Evolutionary conservation across 2,113 vertebrate genomes (phyloP).

Genomic region (Rhinoptilus africanus): DNA sequence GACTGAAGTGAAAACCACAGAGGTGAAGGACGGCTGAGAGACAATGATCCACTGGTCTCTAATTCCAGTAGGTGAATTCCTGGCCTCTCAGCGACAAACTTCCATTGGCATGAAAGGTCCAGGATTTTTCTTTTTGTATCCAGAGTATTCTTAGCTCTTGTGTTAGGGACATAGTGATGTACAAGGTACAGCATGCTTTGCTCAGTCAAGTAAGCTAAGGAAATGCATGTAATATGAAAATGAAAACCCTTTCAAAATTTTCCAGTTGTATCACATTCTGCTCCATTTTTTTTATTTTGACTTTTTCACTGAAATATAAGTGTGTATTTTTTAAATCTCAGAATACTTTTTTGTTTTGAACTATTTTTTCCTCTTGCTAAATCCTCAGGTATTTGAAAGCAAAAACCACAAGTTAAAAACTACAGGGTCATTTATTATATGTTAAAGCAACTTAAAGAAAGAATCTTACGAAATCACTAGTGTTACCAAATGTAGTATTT

Average conservation of each 20-base stretch:
- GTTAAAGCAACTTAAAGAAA: neutral
- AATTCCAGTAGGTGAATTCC: neutral
- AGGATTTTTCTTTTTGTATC: neutral
- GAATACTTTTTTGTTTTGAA: neutral
- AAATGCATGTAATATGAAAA: neutral
- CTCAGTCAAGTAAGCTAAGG: neutral
- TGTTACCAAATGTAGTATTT: neutral
- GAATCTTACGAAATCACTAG: neutral
- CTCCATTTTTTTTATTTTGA: neutral
- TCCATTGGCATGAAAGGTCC: neutral
- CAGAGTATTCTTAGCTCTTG: neutral
- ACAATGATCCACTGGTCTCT: neutral
- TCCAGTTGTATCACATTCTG: neutral
- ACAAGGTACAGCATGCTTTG: neutral
- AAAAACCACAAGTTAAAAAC: neutral
- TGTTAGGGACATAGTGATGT: neutral
- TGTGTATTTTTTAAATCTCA: neutral
- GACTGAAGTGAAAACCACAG: neutral
- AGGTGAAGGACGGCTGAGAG: neutral
- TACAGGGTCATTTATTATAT: neutral
- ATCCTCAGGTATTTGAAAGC: neutral
- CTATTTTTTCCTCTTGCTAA: neutral
- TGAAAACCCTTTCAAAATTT: neutral
- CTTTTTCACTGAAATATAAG: conserved; percentile 20
- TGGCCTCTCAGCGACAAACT: neutral